These are phyloP conservation scores for Hyles euphorbiae DNA, from an alignment of 1,140 invertebrate species.

Conservation along the genomic window DNA sequence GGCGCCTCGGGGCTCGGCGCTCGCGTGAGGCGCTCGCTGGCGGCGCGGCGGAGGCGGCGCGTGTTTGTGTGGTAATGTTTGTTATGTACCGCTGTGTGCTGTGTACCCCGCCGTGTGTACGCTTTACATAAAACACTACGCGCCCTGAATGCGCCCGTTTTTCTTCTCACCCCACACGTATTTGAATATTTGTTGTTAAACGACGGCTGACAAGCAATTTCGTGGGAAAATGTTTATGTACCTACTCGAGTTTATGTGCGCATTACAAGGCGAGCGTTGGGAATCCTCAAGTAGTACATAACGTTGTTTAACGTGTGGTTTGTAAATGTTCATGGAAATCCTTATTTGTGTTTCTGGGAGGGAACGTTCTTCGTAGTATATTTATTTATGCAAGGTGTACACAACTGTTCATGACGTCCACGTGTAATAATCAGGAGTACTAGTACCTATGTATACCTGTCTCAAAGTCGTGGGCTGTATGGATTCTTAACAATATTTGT, in stretches of 20 bases:
- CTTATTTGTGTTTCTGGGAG: too few relatives aligned
- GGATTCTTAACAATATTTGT: too few relatives aligned
- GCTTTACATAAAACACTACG: constrained; percentile 26
- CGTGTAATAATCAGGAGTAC: too few relatives aligned
- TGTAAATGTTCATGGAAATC: too few relatives aligned
- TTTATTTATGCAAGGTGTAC: too few relatives aligned
- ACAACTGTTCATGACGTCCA: too few relatives aligned
- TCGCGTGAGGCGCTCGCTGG: background rate
- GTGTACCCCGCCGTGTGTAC: constrained; percentile 19
- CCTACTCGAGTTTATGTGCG: background rate
- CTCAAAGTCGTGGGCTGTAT: too few relatives aligned
- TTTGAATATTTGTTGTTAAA: constrained; percentile 1
- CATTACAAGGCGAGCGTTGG: too few relatives aligned
- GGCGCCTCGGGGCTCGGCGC: constrained; percentile 22
- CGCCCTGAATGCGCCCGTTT: constrained; percentile 9
- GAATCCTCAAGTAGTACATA: too few relatives aligned
- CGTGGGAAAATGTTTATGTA: background rate
- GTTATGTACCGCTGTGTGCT: constrained; percentile 25
- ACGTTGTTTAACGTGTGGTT: too few relatives aligned
- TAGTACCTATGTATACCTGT: too few relatives aligned
- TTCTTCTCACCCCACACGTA: background rate
- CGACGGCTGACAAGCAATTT: background rate
- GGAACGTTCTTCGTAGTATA: too few relatives aligned
- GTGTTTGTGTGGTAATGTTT: constrained; percentile 52
- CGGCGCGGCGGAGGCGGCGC: constrained; percentile 10